phyloP scores from a whole-genome alignment of 2,797 vertebrate genomes.

The Ctenopoma multispine region DNA sequence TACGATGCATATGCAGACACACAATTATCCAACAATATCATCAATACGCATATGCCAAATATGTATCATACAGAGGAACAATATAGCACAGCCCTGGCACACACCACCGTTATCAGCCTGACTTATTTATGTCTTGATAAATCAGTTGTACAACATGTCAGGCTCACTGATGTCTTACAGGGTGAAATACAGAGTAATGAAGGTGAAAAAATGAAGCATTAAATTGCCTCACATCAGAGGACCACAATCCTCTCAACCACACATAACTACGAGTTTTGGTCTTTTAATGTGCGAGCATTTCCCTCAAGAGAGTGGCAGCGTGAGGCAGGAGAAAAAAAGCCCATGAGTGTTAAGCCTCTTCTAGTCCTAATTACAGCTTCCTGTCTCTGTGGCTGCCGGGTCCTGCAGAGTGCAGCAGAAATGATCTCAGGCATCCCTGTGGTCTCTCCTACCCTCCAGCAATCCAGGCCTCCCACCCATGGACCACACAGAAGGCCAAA shows the following conservation, averaged over 20 bases:
- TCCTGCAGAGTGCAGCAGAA: constrained; percentile 46
- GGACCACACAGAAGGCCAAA: constrained; percentile 63
- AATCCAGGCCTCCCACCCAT: constrained; percentile 18
- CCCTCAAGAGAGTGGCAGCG: constrained; percentile 28
- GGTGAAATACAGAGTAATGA: constrained; percentile 49
- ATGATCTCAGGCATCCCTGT: constrained; percentile 32
- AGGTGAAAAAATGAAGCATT: constrained; percentile 71
- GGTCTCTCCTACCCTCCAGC: constrained; percentile 15
- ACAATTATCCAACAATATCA: too few relatives aligned
- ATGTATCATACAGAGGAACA: too few relatives aligned
- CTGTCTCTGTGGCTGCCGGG: constrained; percentile 53
- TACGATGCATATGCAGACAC: too few relatives aligned
- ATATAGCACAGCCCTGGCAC: too few relatives aligned
- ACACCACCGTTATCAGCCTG: background rate
- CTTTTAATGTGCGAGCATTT: constrained; percentile 60
- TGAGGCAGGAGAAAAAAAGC: constrained; percentile 7
- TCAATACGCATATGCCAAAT: too few relatives aligned
- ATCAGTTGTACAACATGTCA: constrained; percentile 24
- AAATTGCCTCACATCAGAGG: constrained; percentile 60
- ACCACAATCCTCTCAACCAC: constrained; percentile 50
- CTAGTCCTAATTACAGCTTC: constrained; percentile 75
- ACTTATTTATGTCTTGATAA: constrained; percentile 27
- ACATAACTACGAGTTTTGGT: constrained; percentile 70
- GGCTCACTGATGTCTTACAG: constrained; percentile 45
- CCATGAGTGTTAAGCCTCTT: constrained; percentile 43